Conservation (phyloP, 2,113 vertebrate genomes). For the Ammodytes marinus region DNA sequence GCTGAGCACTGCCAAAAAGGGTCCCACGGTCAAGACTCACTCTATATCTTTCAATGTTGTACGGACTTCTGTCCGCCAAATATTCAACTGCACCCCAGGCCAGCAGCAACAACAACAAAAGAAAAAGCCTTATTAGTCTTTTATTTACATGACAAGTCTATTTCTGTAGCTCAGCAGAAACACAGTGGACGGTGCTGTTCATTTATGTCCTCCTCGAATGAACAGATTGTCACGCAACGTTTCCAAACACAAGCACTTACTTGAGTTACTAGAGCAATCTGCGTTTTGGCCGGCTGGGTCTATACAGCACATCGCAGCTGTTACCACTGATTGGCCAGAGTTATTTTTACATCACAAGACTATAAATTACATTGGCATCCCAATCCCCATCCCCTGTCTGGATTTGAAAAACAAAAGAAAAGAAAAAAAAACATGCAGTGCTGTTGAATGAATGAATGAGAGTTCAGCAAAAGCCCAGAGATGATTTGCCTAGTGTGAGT, state of each 20-base stretch:
- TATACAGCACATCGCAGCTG: constrained; percentile 73
- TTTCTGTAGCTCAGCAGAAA: constrained; percentile 35
- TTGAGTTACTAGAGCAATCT: constrained; percentile 64
- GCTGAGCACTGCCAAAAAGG: constrained; percentile 39
- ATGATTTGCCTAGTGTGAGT: constrained; percentile 19
- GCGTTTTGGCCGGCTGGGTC: constrained; percentile 33
- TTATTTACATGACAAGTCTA: constrained; percentile 55
- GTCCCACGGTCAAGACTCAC: constrained; percentile 45
- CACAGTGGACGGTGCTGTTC: constrained; percentile 10
- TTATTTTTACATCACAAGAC: constrained; percentile 79
- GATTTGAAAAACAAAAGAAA: background rate
- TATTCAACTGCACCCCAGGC: constrained; percentile 29
- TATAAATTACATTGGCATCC: constrained; percentile 62
- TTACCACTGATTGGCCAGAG: constrained; percentile 71
- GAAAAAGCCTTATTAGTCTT: constrained; percentile 46
- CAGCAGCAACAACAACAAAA: background rate
- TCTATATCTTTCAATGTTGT: constrained; percentile 10
- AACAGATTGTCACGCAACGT: constrained; percentile 65
- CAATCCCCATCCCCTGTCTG: constrained; percentile 43
- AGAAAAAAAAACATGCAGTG: constrained; percentile 44
- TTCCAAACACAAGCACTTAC: constrained; percentile 66
- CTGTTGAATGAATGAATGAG: constrained; percentile 34
- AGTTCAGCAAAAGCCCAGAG: constrained; percentile 11
- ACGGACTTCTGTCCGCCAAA: constrained; percentile 30
- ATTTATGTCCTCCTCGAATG: constrained; percentile 71